A percentile compares a stretch with the other conserved stretches of the same genome.
Conservation (phyloP, 2,113 vertebrate genomes). For the Eidolon helvum region DNA sequence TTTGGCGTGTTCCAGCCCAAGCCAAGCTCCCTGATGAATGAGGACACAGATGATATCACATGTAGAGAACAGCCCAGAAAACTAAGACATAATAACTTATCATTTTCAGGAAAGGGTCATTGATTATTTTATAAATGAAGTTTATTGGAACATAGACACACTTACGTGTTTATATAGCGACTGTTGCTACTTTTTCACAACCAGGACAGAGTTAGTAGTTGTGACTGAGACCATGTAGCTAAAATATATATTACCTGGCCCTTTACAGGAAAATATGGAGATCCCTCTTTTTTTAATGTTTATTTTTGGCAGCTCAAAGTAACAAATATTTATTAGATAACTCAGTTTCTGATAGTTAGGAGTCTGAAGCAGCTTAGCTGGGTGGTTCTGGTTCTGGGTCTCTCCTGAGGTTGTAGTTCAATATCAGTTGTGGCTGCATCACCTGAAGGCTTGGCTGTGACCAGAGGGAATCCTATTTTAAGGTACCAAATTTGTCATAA, state of each 20-base stretch:
- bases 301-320: not conserved
- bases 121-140: not conserved
- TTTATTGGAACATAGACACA: not conserved
- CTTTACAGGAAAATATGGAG: not conserved
- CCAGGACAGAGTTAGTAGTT: not conserved
- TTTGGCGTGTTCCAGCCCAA: not conserved
- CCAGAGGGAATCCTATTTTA: not conserved
- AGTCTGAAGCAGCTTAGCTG: not conserved
- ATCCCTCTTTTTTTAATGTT: not conserved
- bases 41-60: not conserved
- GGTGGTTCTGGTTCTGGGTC: not conserved
- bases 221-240: not conserved
- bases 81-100: not conserved
- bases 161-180: not conserved
- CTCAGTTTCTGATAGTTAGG: not conserved
- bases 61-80: not conserved
- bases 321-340: not conserved
- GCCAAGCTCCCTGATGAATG: not conserved
- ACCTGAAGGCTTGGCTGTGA: not conserved
- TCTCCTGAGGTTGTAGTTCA: not conserved
- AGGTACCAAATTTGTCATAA: not conserved
- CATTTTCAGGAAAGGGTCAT: not conserved
- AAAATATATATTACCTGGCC: not conserved
- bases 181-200: not conserved
- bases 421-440: not conserved